phyloP scores from a whole-genome alignment of 2,888 invertebrate genomes.

The Pollenia amentaria region DNA sequence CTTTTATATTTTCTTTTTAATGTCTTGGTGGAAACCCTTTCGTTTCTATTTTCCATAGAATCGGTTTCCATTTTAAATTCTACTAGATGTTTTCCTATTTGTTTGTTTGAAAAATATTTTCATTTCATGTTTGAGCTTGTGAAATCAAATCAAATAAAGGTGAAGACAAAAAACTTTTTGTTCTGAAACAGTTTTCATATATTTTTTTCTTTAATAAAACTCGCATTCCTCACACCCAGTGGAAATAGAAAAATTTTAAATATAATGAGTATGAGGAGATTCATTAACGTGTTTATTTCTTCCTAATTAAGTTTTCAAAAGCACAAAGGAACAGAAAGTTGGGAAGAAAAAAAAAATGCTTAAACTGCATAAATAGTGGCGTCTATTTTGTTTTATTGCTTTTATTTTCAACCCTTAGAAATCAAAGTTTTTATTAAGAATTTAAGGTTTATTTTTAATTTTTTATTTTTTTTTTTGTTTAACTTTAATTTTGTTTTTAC shows the following conservation, averaged over 20 bases:
- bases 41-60: too few species aligned
- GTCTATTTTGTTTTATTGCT: constrained; percentile 8
- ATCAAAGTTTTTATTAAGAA: constrained; percentile 66
- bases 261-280: constrained; percentile 34
- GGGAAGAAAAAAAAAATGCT: background rate
- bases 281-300: constrained; percentile 73
- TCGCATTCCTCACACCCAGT: constrained; percentile 17
- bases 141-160: constrained; percentile 57
- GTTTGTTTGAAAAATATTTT: constrained; percentile 12
- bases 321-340: constrained; percentile 27
- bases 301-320: constrained; percentile 72
- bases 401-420: constrained; percentile 59
- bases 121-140: constrained; percentile 38
- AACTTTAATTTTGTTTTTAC: constrained; percentile 68
- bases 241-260: background rate
- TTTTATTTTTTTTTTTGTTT: constrained; percentile 32
- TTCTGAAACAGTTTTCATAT: background rate
- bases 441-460: constrained; percentile 10
- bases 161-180: constrained; percentile 49
- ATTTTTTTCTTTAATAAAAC: background rate
- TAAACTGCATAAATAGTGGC: constrained; percentile 54
- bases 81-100: background rate
- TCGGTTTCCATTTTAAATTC: background rate
- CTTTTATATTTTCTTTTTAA: too few species aligned
- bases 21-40: background rate